Conservation (phyloP, 64 coral and sea anemone genomes). For the Actinia equina region DNA sequence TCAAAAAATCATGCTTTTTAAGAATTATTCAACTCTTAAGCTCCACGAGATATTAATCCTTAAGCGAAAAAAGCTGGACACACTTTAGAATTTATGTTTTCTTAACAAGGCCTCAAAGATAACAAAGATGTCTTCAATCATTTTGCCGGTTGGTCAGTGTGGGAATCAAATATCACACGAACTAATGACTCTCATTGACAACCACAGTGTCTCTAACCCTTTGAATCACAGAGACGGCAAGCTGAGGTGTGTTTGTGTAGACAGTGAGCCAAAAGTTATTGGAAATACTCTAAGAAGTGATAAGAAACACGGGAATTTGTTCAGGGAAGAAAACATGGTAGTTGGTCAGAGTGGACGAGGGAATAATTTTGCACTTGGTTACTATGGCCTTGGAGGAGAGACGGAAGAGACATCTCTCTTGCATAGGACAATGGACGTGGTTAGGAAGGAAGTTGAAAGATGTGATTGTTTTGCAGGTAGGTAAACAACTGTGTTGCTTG, state of each 20-base stretch:
- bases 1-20: neutral
- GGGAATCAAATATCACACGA: constrained; percentile 93
- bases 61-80: no score
- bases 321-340: constrained; percentile 67
- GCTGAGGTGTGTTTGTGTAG: constrained; percentile 85
- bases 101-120: no score
- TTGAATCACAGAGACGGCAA: constrained; percentile 88
- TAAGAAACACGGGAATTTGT: constrained; percentile 17
- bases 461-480: constrained; percentile 85
- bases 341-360: constrained; percentile 61
- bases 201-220: constrained; percentile 57
- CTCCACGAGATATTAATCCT: no score
- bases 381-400: constrained; percentile 46
- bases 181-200: constrained; percentile 80
- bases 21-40: neutral
- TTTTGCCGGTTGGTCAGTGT: constrained; percentile 82
- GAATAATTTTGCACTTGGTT: constrained; percentile 87
- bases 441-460: constrained; percentile 86
- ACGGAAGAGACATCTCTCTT: constrained; percentile 66
- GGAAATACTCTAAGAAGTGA: constrained; percentile 47
- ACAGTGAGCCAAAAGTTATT: constrained; percentile 82
- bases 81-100: neutral
- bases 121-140: constrained; percentile 69
- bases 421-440: constrained; percentile 50
- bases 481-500: neutral